These are phyloP conservation scores for Lacerta bilineata DNA, from an alignment of 2,797 vertebrate genomes.

Conservation along the genomic window DNA sequence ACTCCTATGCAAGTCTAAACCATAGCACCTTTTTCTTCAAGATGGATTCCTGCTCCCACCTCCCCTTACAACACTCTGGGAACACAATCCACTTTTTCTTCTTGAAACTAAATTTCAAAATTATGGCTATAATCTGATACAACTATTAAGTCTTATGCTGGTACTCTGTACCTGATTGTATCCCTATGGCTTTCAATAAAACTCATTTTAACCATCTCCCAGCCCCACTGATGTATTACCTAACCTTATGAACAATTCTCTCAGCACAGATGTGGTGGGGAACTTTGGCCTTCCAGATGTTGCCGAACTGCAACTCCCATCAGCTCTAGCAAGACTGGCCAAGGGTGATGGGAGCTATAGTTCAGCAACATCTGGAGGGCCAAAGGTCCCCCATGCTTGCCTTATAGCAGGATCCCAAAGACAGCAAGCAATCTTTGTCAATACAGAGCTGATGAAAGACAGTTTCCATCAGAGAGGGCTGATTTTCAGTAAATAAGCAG, in stretches of 20 bases:
- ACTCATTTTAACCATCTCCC: not conserved
- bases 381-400: too few relatives aligned
- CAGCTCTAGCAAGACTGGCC: too few relatives aligned
- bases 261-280: too few relatives aligned
- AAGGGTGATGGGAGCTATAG: too few relatives aligned
- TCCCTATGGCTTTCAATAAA: not conserved
- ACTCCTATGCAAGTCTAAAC: not conserved
- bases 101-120: not conserved
- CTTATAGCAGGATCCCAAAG: too few relatives aligned
- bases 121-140: not conserved
- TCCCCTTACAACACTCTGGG: not conserved
- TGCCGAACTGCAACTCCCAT: too few relatives aligned
- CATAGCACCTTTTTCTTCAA: not conserved
- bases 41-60: too few relatives aligned
- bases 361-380: too few relatives aligned
- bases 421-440: too few relatives aligned
- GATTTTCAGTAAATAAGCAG: not conserved
- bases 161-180: not conserved
- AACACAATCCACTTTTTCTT: not conserved
- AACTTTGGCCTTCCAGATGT: too few relatives aligned
- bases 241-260: not conserved
- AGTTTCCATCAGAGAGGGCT: not conserved
- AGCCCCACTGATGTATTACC: not conserved
- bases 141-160: too few relatives aligned
- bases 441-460: not conserved